Evolutionary conservation across 2,113 vertebrate genomes (phyloP).

Genomic region (Geococcyx californianus): DNA sequence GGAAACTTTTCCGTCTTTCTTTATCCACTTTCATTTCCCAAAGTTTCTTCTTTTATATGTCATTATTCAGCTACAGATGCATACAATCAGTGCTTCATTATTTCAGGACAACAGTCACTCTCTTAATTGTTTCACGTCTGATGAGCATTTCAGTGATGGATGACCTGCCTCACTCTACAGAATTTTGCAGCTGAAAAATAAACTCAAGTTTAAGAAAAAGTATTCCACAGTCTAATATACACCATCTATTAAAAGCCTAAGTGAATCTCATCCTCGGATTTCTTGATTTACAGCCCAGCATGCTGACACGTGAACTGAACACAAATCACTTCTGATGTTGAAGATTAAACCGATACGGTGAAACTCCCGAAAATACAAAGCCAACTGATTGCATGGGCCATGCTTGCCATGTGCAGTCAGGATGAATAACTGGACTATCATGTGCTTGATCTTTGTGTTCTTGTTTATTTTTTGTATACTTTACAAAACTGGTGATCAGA

Average conservation of each 20-base stretch:
- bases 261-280: background rate
- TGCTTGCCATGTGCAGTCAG: background rate
- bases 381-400: background rate
- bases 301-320: background rate
- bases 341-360: background rate
- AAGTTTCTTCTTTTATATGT: background rate
- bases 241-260: background rate
- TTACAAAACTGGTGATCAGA: background rate
- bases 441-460: background rate
- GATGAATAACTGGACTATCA: background rate
- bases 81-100: conserved; percentile 18
- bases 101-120: conserved; percentile 19
- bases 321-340: background rate
- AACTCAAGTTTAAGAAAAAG: background rate
- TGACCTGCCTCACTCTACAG: conserved; percentile 12
- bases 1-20: background rate
- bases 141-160: conserved; percentile 33
- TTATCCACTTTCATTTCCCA: background rate
- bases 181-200: conserved; percentile 21
- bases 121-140: conserved; percentile 44
- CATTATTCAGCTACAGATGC: conserved; percentile 26
- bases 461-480: background rate
- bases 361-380: background rate
- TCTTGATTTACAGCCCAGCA: background rate
- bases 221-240: background rate